These are phyloP conservation scores for Bombus confusus DNA, from an alignment of 1,140 invertebrate genomes.

Conservation along the genomic window DNA sequence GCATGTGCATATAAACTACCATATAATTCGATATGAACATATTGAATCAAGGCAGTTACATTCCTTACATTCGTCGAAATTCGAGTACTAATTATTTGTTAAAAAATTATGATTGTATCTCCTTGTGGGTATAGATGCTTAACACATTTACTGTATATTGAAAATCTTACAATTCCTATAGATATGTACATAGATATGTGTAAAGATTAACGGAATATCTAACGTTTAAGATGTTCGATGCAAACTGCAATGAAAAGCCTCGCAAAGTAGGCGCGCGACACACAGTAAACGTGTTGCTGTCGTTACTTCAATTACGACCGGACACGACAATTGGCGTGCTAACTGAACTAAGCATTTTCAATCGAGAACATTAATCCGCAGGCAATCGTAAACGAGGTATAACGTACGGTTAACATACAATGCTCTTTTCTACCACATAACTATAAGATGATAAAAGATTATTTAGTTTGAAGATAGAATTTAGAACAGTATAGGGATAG, in stretches of 20 bases:
- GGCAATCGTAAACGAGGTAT: neutral
- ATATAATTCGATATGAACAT: too few species aligned
- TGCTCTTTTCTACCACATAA: neutral
- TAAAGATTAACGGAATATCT: neutral
- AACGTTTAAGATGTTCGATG: neutral
- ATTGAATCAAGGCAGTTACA: too few species aligned
- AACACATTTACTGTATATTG: neutral
- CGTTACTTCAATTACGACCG: conserved; percentile 2
- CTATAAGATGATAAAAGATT: neutral
- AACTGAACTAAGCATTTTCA: neutral
- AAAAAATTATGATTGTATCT: neutral
- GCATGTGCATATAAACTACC: neutral
- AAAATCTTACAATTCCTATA: neutral
- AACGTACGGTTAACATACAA: neutral
- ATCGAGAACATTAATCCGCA: neutral
- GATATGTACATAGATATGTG: neutral
- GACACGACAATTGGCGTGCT: neutral
- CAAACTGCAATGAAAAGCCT: too few species aligned
- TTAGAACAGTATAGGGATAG: neutral
- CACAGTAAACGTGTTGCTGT: neutral
- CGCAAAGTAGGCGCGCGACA: neutral
- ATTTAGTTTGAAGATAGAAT: neutral
- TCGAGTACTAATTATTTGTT: neutral
- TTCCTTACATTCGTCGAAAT: neutral
- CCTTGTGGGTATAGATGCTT: neutral